Evolutionary conservation across 1,140 invertebrate species (phyloP).

Genomic region (Drosophila miranda): DNA sequence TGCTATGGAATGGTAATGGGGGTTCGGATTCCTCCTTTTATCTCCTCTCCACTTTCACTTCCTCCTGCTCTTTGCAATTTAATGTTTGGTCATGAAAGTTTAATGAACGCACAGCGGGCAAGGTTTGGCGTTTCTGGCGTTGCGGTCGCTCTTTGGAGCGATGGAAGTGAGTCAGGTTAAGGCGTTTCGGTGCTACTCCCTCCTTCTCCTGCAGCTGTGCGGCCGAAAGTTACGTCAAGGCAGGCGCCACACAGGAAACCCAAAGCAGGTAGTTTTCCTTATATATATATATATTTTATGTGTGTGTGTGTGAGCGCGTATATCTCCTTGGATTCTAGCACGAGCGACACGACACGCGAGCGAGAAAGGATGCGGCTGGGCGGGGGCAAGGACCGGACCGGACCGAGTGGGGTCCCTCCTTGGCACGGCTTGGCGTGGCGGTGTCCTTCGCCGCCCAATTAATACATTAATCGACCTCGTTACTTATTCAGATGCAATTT

Average conservation of each 20-base stretch:
- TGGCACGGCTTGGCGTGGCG: slow-evolving; percentile 18
- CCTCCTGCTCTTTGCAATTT: slow-evolving; percentile 34
- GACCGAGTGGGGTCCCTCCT: slow-evolving; percentile 19
- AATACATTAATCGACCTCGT: slow-evolving; percentile 61
- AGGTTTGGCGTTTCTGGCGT: slow-evolving; percentile 27
- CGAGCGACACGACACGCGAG: slow-evolving; percentile 62
- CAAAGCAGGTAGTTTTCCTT: slow-evolving; percentile 62
- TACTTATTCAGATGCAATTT: slow-evolving; percentile 53
- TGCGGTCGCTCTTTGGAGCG: slow-evolving; percentile 49
- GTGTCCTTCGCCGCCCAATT: slow-evolving; percentile 50
- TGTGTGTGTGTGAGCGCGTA: slow-evolving; percentile 22
- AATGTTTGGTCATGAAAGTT: slow-evolving; percentile 72
- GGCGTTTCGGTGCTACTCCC: slow-evolving; percentile 48
- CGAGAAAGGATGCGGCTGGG: slow-evolving; percentile 4
- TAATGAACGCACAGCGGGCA: slow-evolving; percentile 66
- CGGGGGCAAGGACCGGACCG: slow-evolving; percentile 20
- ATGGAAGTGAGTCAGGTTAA: slow-evolving; percentile 73
- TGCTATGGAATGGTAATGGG: slow-evolving; percentile 6
- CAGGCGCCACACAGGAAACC: slow-evolving; percentile 66
- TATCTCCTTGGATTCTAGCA: slow-evolving; percentile 48
- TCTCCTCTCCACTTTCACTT: slow-evolving; percentile 10
- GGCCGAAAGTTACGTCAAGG: slow-evolving; percentile 60
- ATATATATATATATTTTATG: slow-evolving; percentile 31
- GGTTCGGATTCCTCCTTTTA: not conserved
- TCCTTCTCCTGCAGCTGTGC: no score